These are phyloP conservation scores for Columba janthina DNA, from an alignment of 2,113 vertebrate genomes.

Conservation along the genomic window DNA sequence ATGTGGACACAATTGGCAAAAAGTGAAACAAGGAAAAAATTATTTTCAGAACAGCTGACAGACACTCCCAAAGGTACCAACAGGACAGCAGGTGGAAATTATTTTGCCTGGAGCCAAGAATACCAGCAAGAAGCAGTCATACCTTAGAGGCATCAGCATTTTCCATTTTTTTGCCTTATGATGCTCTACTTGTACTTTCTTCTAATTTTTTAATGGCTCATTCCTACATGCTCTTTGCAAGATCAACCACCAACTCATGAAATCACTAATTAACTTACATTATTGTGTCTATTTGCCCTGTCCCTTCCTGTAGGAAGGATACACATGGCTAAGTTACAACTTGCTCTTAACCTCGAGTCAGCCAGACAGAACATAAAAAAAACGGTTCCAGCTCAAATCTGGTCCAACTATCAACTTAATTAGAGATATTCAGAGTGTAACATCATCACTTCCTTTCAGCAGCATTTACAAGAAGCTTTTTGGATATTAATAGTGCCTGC, in stretches of 20 bases:
- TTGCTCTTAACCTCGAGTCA: neutral
- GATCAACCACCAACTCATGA: neutral
- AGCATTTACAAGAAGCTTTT: neutral
- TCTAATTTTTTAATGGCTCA: neutral
- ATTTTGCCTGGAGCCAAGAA: neutral
- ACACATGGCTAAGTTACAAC: neutral
- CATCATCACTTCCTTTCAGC: neutral
- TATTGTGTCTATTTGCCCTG: neutral
- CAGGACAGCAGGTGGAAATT: neutral
- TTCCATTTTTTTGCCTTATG: neutral
- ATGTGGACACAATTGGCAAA: neutral
- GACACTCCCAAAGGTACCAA: neutral
- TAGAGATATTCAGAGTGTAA: neutral
- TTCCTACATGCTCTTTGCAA: neutral
- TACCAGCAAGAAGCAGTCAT: neutral
- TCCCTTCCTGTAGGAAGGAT: neutral
- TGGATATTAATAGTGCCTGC: neutral
- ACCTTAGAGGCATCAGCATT: neutral
- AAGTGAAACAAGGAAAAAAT: neutral
- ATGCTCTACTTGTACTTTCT: neutral
- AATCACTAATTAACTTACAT: neutral
- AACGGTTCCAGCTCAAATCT: neutral
- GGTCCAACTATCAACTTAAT: neutral
- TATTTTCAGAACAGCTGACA: neutral
- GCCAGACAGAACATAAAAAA: neutral